Evolutionary conservation across 2,113 vertebrate species (phyloP).

Genomic region (Daubentonia madagascariensis): DNA sequence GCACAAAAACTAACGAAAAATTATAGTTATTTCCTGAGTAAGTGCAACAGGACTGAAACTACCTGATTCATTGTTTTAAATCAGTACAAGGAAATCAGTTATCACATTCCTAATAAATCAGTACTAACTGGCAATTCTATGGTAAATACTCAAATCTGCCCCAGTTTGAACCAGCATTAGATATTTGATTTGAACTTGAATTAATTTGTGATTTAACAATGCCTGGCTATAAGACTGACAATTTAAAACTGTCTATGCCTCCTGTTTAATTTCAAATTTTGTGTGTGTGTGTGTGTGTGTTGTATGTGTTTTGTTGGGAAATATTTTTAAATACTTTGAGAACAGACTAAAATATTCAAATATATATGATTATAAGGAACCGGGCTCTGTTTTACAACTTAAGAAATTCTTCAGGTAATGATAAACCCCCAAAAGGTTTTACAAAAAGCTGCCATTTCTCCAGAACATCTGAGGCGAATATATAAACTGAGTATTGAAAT

Average conservation of each 20-base stretch:
- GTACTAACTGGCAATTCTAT: neutral
- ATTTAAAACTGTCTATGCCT: neutral
- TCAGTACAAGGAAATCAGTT: neutral
- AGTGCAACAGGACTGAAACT: neutral
- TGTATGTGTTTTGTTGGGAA: neutral
- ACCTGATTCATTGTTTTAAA: neutral
- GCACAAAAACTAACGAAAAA: neutral
- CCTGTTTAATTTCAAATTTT: neutral
- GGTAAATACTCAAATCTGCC: neutral
- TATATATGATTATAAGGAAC: neutral
- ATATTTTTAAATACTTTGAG: neutral
- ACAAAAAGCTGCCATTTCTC: too few relatives aligned
- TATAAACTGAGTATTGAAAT: too few relatives aligned
- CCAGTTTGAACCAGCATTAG: neutral
- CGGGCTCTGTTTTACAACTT: neutral
- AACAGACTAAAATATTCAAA: neutral
- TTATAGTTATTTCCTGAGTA: neutral
- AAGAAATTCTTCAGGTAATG: too few relatives aligned
- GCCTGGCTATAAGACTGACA: neutral
- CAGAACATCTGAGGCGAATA: too few relatives aligned
- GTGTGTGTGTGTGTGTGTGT: too few relatives aligned
- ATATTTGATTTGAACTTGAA: neutral
- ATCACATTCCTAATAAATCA: neutral
- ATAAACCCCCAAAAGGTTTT: too few relatives aligned
- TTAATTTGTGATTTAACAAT: neutral